Conservation (phyloP, 2,113 vertebrate species). For the rat (Rattus norvegicus) region DNA sequence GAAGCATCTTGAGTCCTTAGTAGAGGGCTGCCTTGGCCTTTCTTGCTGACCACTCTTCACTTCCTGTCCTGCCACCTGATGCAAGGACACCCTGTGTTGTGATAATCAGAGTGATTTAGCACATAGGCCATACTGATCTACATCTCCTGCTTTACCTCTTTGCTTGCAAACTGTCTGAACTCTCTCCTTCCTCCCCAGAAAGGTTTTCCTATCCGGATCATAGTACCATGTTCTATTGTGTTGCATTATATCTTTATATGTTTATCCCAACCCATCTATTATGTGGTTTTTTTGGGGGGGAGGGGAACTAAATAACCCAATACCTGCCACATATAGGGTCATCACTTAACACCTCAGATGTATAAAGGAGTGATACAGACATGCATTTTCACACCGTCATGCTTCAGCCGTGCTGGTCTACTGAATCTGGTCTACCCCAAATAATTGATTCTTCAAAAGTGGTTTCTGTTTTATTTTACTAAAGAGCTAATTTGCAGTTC, state of each 20-base stretch:
- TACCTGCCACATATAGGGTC: accelerated
- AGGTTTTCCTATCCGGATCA: accelerated
- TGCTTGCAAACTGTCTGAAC: neutral
- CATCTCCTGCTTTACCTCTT: neutral
- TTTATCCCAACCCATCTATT: neutral
- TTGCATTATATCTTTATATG: neutral
- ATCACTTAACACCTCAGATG: neutral
- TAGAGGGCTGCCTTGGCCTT: neutral
- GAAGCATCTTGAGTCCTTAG: neutral
- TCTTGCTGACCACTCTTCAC: neutral
- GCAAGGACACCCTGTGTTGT: neutral
- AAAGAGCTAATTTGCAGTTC: neutral
- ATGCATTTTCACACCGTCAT: accelerated
- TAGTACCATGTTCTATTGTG: accelerated
- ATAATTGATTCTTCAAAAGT: neutral
- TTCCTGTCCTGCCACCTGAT: no score
- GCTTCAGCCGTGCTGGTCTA: neutral
- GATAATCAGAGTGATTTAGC: neutral
- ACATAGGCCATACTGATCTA: accelerated
- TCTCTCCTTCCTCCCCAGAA: neutral
- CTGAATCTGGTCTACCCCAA: neutral
- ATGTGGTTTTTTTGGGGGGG: neutral
- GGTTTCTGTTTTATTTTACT: neutral
- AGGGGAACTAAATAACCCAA: neutral
- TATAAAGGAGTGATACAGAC: neutral